Percentiles rank a stretch among this genome's conserved stretches.
These are phyloP conservation scores for Microplitis mediator DNA, from an alignment of 1,140 invertebrate genomes.

Conservation along the genomic window DNA sequence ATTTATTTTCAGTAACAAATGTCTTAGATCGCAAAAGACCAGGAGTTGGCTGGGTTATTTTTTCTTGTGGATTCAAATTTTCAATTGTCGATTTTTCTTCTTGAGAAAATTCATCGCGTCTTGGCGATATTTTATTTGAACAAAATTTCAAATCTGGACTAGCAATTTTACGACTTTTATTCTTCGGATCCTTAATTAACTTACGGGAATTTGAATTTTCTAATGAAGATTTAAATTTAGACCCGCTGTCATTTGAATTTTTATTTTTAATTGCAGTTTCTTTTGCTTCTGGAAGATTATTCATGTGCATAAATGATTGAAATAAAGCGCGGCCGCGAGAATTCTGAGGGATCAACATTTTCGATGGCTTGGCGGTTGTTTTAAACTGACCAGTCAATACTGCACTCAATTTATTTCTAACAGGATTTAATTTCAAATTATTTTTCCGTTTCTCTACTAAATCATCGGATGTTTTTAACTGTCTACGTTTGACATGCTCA, in stretches of 20 bases:
- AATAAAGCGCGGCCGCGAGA: not conserved
- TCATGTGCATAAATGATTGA: not conserved
- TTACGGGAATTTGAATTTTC: too few species aligned
- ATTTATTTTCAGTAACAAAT: not conserved
- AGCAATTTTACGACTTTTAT: too few species aligned
- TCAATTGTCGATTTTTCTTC: too few species aligned
- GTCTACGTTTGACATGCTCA: not conserved
- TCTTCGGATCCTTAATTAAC: too few species aligned
- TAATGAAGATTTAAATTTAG: too few species aligned
- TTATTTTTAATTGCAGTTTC: not conserved
- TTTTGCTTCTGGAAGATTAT: too few species aligned
- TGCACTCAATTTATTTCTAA: not conserved
- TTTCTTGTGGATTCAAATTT: too few species aligned
- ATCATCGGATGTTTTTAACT: not conserved
- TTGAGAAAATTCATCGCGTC: too few species aligned
- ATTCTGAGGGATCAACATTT: slow-evolving; percentile 6
- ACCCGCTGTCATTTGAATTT: not conserved
- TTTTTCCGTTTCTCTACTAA: not conserved
- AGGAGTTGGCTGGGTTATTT: not conserved
- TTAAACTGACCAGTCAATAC: not conserved
- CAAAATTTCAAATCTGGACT: too few species aligned
- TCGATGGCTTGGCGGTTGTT: slow-evolving; percentile 3
- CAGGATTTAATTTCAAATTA: not conserved
- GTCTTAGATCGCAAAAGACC: not conserved
- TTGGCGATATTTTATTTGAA: too few species aligned